A percentile compares a stretch with the other conserved stretches of the same genome.
Conservation (phyloP, 2,797 vertebrate species). For the Stomatorhinus walkeri region DNA sequence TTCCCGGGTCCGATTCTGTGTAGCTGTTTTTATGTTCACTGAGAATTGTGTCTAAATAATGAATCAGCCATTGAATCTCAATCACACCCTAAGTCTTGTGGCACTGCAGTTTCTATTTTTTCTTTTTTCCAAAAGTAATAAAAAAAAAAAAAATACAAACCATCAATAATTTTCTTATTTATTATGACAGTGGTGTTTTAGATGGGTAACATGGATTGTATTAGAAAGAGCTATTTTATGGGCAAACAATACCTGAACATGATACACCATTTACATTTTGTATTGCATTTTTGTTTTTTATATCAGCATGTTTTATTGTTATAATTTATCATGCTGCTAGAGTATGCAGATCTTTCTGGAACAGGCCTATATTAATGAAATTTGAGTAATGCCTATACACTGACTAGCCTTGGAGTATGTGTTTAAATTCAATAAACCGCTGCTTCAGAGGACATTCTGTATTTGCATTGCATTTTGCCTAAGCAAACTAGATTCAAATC, state of each 20-base stretch:
- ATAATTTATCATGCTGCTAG: neutral
- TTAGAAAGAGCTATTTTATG: neutral
- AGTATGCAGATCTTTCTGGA: neutral
- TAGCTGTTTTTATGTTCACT: constrained; percentile 16
- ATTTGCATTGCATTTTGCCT: neutral
- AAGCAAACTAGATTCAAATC: neutral
- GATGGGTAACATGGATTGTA: neutral
- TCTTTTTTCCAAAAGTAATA: neutral
- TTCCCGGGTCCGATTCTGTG: neutral
- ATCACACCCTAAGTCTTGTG: neutral
- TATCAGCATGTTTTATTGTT: neutral
- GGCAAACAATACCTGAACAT: neutral
- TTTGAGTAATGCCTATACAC: neutral
- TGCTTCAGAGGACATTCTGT: neutral
- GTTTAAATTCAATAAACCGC: neutral
- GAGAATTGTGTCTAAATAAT: constrained; percentile 15
- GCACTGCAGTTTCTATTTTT: neutral
- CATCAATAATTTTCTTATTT: neutral
- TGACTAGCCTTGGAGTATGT: neutral
- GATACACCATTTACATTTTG: neutral
- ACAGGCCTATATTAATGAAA: neutral
- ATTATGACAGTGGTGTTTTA: neutral
- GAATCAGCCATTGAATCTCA: constrained; percentile 17
- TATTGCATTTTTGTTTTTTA: neutral
- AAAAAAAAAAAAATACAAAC: neutral